Conservation (phyloP, 2,113 vertebrate species). For the Poeciliopsis turrubarensis region DNA sequence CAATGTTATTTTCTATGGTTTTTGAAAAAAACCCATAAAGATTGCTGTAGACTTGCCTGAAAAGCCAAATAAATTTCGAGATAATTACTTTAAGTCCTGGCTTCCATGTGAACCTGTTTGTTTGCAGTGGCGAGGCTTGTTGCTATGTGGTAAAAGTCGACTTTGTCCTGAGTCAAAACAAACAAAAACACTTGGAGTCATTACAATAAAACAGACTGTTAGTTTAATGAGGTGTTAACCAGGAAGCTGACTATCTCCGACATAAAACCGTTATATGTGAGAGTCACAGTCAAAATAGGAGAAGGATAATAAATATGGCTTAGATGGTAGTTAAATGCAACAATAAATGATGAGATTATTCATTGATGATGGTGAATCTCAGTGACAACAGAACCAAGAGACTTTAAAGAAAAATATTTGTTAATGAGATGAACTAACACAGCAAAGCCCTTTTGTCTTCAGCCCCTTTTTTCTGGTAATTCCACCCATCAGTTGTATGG, state of each 20-base stretch:
- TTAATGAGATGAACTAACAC: background rate
- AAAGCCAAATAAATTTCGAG: background rate
- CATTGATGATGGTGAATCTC: background rate
- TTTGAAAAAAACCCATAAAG: too few relatives aligned
- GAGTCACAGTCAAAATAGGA: too few relatives aligned
- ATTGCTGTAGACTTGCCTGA: background rate
- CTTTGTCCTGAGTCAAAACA: background rate
- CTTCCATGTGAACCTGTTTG: background rate
- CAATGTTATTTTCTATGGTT: too few relatives aligned
- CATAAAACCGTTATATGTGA: too few relatives aligned
- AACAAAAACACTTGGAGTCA: background rate
- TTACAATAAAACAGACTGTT: background rate
- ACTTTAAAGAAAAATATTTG: background rate
- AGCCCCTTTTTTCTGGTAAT: background rate
- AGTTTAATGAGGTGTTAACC: too few relatives aligned
- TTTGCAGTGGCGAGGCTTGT: conserved; percentile 1
- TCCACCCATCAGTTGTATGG: conserved; percentile 40
- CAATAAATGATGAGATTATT: background rate
- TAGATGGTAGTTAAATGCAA: background rate
- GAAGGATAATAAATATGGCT: background rate
- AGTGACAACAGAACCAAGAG: background rate
- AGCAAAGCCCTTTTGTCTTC: background rate
- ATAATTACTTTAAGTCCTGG: background rate
- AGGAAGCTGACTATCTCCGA: too few relatives aligned
- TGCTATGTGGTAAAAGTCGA: background rate